phyloP scores from a whole-genome alignment of 2,797 vertebrate genomes.

The Morelia viridis region DNA sequence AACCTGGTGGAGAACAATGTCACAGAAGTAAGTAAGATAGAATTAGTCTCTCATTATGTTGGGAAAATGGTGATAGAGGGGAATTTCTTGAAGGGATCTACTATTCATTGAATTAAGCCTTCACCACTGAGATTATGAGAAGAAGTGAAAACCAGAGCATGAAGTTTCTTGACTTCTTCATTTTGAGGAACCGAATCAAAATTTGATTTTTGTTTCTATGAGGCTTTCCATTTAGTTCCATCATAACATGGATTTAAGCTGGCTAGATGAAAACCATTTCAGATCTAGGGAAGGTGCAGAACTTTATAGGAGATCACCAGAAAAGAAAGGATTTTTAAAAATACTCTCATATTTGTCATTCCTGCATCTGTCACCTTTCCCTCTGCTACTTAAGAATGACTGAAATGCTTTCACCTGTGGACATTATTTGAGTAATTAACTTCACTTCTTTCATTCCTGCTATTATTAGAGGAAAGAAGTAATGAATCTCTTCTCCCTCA shows the following conservation, averaged over 20 bases:
- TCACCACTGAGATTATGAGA: background rate
- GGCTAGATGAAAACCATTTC: background rate
- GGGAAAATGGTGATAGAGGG: background rate
- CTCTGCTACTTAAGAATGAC: background rate
- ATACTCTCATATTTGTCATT: background rate
- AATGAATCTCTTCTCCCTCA: background rate
- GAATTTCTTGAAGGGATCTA: background rate
- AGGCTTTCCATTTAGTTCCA: background rate
- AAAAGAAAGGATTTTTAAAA: background rate
- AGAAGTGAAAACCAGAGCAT: background rate
- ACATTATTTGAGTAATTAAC: background rate
- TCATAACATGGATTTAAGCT: background rate
- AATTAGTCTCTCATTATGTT: background rate
- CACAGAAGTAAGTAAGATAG: constrained; percentile 77
- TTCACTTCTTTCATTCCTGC: background rate
- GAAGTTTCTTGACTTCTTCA: background rate
- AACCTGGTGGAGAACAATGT: constrained; percentile 77
- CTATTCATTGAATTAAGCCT: background rate
- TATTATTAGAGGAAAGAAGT: background rate
- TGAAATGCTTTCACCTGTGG: background rate
- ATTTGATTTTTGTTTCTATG: background rate
- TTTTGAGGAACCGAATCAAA: background rate
- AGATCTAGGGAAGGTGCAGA: background rate
- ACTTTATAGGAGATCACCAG: background rate
- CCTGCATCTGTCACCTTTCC: background rate